phyloP scores from a whole-genome alignment of 2,888 invertebrate genomes.

The Belgica antarctica region DNA sequence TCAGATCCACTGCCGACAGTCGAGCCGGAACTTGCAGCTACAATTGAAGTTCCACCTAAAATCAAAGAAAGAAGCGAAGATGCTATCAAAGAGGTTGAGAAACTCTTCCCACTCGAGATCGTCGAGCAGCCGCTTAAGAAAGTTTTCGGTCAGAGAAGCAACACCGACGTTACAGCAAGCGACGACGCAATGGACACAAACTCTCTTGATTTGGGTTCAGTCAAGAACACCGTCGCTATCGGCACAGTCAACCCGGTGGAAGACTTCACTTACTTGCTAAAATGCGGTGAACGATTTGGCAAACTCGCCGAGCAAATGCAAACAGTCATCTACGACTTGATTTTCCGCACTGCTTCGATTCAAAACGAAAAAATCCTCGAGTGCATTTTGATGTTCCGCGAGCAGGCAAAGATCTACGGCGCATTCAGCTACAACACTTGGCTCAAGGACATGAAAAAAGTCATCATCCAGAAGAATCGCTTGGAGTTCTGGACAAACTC shows the following conservation, averaged over 20 bases:
- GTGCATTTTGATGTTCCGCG: constrained; percentile 49
- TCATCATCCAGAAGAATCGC: constrained; percentile 35
- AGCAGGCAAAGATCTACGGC: constrained; percentile 36
- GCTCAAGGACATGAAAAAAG: constrained; percentile 41
- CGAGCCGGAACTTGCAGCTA: constrained; percentile 56
- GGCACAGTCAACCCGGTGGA: constrained; percentile 62
- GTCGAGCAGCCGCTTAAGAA: constrained; percentile 52
- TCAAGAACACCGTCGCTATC: constrained; percentile 49
- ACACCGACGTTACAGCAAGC: background rate
- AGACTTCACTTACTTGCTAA: constrained; percentile 59
- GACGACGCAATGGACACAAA: constrained; percentile 22
- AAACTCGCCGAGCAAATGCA: constrained; percentile 50
- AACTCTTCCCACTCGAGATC: constrained; percentile 57
- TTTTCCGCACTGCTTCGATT: constrained; percentile 49
- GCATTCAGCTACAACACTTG: constrained; percentile 44
- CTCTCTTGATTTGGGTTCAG: background rate
- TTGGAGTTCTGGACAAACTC: constrained; percentile 34
- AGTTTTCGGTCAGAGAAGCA: constrained; percentile 50
- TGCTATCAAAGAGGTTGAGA: constrained; percentile 57
- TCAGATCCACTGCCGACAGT: constrained; percentile 59
- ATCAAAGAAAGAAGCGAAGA: constrained; percentile 57
- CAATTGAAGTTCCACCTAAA: constrained; percentile 58
- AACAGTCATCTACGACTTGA: constrained; percentile 49
- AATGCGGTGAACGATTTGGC: constrained; percentile 52
- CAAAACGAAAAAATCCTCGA: constrained; percentile 49